These are phyloP conservation scores for Phymastichus coffea DNA, from an alignment of 1,140 invertebrate genomes.

Conservation along the genomic window DNA sequence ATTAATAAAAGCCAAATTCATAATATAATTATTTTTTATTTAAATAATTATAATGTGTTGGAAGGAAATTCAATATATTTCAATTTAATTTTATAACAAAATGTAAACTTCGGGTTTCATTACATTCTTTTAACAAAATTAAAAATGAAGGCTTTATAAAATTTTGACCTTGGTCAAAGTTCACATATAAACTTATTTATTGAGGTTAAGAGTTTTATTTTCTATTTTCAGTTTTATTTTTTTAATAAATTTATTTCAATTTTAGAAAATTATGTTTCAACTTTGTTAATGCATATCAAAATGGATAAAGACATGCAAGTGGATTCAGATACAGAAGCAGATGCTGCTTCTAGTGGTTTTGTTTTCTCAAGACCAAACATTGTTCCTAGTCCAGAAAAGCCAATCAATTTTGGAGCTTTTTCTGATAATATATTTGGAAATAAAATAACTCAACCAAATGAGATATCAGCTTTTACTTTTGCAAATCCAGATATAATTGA, in stretches of 20 bases:
- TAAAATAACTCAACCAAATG: not conserved
- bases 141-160: too few relatives aligned
- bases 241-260: too few relatives aligned
- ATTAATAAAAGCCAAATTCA: too few relatives aligned
- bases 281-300: too few relatives aligned
- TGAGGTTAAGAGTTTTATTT: not conserved
- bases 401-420: constrained; percentile 17
- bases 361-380: constrained; percentile 40
- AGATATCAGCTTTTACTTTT: constrained; percentile 36
- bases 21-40: too few relatives aligned
- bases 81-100: not conserved
- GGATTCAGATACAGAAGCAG: constrained; percentile 9
- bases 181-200: too few relatives aligned
- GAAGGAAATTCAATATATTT: too few relatives aligned
- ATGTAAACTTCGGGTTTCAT: not conserved
- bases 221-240: not conserved
- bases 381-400: constrained; percentile 27
- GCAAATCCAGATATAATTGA: constrained; percentile 28
- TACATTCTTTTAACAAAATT: not conserved
- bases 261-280: too few relatives aligned
- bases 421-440: constrained; percentile 29
- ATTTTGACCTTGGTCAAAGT: too few relatives aligned
- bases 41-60: too few relatives aligned
- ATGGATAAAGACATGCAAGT: constrained; percentile 24
- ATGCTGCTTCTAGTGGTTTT: constrained; percentile 27